Evolutionary conservation across 2,888 invertebrate genomes (phyloP), one percentile per base, ranked within the genome.

Genomic region (Heliconius cydno): DNA sequence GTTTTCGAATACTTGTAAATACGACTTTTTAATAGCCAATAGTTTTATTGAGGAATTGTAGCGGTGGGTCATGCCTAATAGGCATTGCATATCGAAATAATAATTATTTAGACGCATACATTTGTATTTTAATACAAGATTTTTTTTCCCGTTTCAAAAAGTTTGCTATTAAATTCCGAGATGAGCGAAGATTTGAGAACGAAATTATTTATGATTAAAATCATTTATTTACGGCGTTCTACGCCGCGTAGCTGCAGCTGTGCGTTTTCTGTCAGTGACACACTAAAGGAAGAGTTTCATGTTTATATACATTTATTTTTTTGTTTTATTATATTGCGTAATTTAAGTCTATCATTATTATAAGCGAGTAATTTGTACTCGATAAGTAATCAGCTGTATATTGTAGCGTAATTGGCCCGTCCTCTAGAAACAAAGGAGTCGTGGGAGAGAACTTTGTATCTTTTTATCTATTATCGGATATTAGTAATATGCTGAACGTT

Each of bases 321-420:
- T 72, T 46, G 12, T 41, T 41, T 41, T 76, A 79, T 76, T 60
- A 82, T 84, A 91, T 91, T 92, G 92, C 89, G 91, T 91, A 91
- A 92, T 92, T 92, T 90, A 89, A 86, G 7, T 9, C 88, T 88
- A 88, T 91, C 91, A 91, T 91, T 89, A 88, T 86, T 91, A 90
- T 90, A 92, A 88, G 84, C 87, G 83, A 85, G 84, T 88, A 90
- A 91, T 92, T 91, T 90, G 89, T 88, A 89, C 90, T 90, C 90
- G 89, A 91, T 92, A 88, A 87, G 87, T 86, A 41, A 85, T 83
- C 83, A 81, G 85, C 82, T 81, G 83, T 80, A 81, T 79, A 80
- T 80, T 81, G 73, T 83, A 82, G 77, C 82, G 85, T 86, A 86
- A 85, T 85, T 85, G 83, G 82, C 84, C 82, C 76, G 81, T 81